phyloP scores from a whole-genome alignment of 2,888 invertebrate genomes.

The Sphaeridia pumilis region DNA sequence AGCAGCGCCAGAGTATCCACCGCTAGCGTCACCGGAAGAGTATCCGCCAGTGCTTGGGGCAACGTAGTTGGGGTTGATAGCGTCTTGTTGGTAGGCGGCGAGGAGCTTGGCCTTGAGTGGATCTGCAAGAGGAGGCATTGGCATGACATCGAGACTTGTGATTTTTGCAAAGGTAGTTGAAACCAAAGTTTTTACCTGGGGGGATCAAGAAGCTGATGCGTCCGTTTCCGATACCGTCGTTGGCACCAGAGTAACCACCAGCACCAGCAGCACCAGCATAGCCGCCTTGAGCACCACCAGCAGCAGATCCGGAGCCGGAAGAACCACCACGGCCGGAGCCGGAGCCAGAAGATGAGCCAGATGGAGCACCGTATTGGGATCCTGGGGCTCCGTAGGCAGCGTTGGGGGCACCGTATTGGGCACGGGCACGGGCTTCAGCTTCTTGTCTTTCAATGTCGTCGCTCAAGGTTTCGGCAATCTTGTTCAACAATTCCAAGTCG shows the following conservation, averaged over 20 bases:
- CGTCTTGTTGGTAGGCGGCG: neutral
- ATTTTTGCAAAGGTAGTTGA: too few species aligned
- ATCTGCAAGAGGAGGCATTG: too few species aligned
- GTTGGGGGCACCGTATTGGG: constrained; percentile 5
- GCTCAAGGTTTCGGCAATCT: neutral
- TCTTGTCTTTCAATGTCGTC: neutral
- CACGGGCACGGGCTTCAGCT: neutral
- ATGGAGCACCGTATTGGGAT: neutral
- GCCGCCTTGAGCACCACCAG: constrained; percentile 1
- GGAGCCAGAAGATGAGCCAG: neutral
- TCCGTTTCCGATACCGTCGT: constrained; percentile 1
- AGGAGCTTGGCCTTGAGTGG: constrained; percentile 3
- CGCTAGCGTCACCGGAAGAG: neutral
- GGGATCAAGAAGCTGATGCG: constrained; percentile 1
- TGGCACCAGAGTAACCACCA: constrained; percentile 1
- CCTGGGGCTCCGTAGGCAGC: constrained; percentile 6
- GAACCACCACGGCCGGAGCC: neutral
- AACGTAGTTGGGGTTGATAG: constrained; percentile 2
- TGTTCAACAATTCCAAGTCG: constrained; percentile 2
- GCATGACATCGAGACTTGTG: too few species aligned
- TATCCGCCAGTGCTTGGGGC: neutral
- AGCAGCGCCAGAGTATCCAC: constrained; percentile 2
- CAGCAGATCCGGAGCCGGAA: neutral
- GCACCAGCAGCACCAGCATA: constrained; percentile 3
- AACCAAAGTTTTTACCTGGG: too few species aligned